phyloP scores from a whole-genome alignment of 2,113 vertebrate genomes.

The Tangachromis dhanisi region DNA sequence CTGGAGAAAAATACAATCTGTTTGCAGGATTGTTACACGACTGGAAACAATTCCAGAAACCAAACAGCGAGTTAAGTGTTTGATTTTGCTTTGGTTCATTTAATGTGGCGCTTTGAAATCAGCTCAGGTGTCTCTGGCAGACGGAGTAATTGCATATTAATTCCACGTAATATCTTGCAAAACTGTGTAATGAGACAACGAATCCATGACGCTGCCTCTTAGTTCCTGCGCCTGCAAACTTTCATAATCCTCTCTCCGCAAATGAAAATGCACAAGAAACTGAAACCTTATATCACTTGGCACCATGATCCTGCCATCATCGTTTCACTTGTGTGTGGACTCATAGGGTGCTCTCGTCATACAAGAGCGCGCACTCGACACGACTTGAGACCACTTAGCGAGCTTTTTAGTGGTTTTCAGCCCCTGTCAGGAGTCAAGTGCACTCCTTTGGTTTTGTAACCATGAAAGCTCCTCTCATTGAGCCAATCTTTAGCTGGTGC shows the following conservation, averaged over 20 bases:
- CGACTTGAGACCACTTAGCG: constrained; percentile 40
- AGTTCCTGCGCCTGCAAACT: constrained; percentile 1
- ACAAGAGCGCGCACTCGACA: constrained; percentile 45
- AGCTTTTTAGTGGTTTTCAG: constrained; percentile 36
- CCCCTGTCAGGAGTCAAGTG: constrained; percentile 51
- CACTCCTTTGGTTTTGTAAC: constrained; percentile 27
- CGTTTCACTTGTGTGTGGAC: neutral
- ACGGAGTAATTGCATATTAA: constrained; percentile 52
- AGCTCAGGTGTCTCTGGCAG: constrained; percentile 33
- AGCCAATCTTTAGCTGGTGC: neutral
- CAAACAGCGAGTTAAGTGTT: constrained; percentile 57
- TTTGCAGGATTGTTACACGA: constrained; percentile 46
- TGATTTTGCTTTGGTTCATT: constrained; percentile 44
- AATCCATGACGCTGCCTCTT: constrained; percentile 10
- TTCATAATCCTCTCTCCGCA: constrained; percentile 12
- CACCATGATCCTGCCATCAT: constrained; percentile 40
- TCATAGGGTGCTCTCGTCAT: neutral
- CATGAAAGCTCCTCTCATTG: neutral
- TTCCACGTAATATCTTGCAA: constrained; percentile 44
- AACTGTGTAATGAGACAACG: constrained; percentile 46
- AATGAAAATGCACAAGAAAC: constrained; percentile 14
- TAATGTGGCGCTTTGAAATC: constrained; percentile 42
- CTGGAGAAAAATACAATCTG: constrained; percentile 54
- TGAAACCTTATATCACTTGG: constrained; percentile 28
- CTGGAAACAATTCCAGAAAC: constrained; percentile 68